These are phyloP conservation scores for Limnephilus auricula DNA, from an alignment of 2,888 invertebrate species.

Conservation along the genomic window DNA sequence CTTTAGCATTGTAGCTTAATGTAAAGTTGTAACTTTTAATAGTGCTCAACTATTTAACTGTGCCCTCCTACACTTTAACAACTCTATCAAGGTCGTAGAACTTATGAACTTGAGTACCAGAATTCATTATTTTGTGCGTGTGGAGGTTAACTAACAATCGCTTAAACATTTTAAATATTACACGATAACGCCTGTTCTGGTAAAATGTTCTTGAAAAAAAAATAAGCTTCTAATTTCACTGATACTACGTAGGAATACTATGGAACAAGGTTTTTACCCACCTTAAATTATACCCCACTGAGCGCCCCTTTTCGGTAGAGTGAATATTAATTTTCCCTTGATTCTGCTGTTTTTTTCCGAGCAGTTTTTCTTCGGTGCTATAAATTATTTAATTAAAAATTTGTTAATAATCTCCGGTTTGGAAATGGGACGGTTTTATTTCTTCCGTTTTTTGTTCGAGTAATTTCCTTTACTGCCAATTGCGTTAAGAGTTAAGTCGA, in stretches of 20 bases:
- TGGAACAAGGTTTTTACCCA: not conserved
- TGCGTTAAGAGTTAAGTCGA: not conserved
- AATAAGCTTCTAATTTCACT: not conserved
- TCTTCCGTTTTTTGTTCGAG: not conserved
- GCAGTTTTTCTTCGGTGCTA: constrained; percentile 21
- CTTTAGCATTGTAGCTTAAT: not conserved
- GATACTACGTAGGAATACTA: not conserved
- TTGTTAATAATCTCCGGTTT: constrained; percentile 3
- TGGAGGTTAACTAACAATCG: not conserved
- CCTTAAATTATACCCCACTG: not conserved
- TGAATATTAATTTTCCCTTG: constrained; percentile 27
- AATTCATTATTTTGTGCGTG: not conserved
- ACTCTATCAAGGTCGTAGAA: not conserved
- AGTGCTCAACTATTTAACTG: not conserved
- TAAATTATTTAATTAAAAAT: constrained; percentile 44
- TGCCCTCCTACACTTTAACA: not conserved
- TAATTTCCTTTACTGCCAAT: not conserved
- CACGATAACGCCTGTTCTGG: not conserved
- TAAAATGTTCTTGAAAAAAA: constrained; percentile 16
- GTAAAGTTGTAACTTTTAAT: not conserved
- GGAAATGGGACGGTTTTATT: not conserved
- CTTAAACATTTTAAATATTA: not conserved
- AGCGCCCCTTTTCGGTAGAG: not conserved
- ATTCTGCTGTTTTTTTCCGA: constrained; percentile 12
- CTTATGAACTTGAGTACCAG: not conserved